phyloP scores from a whole-genome alignment of 2,888 invertebrate species.

The Acrobasis suavella region DNA sequence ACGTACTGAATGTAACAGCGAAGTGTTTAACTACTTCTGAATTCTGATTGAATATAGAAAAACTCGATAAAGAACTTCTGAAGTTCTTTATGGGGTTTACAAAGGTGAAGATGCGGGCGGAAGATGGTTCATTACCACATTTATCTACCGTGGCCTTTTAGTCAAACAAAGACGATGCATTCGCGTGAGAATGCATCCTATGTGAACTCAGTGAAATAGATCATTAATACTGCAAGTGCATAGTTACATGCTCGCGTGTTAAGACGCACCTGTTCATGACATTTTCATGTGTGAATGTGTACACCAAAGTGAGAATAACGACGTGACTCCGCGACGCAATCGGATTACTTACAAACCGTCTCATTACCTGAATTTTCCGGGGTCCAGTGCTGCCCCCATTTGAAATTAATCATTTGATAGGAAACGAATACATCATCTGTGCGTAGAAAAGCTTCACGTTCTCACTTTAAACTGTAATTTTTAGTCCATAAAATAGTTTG shows the following conservation, averaged over 20 bases:
- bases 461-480: too few species aligned
- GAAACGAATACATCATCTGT: too few species aligned
- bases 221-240: constrained; percentile 8
- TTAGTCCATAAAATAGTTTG: too few species aligned
- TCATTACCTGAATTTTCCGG: too few species aligned
- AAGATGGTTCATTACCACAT: background rate
- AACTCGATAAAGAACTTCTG: too few species aligned
- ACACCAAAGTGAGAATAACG: background rate
- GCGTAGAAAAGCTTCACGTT: too few species aligned
- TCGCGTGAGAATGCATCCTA: constrained; percentile 6
- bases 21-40: too few species aligned
- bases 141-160: constrained; percentile 3
- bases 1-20: too few species aligned
- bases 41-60: too few species aligned
- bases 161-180: background rate
- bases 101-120: background rate
- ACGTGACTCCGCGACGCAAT: background rate
- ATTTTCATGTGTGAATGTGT: background rate
- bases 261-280: constrained; percentile 4
- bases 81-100: too few species aligned
- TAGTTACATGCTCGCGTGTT: background rate
- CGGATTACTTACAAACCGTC: constrained; percentile 2
- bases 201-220: constrained; percentile 9
- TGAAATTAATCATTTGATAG: too few species aligned
- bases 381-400: too few species aligned